Conservation (phyloP, 2,888 invertebrate genomes). For the Erpobdella octoculata region DNA sequence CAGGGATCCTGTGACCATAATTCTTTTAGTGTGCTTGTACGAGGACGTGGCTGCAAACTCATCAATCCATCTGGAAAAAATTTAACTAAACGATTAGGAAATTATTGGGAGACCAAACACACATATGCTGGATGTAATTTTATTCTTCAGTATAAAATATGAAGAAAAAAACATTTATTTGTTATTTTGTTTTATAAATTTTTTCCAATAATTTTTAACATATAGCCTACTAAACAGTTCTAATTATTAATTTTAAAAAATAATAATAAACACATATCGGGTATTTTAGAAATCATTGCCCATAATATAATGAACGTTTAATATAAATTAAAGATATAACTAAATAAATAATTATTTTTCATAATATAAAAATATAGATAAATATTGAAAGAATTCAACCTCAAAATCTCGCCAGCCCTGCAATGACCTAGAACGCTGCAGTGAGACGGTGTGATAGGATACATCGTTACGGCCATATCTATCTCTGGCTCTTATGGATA, state of each 20-base stretch:
- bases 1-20: conserved; percentile 6
- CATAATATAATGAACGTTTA: not conserved
- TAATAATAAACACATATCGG: no score
- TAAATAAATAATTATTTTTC: not conserved
- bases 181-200: no score
- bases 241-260: no score
- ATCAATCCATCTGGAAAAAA: conserved; percentile 14
- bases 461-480: conserved; percentile 2
- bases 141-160: not conserved
- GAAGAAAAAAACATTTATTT: not conserved
- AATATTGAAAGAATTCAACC: not conserved
- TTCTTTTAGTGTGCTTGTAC: not conserved
- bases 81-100: not conserved
- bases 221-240: no score
- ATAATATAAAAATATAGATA: not conserved
- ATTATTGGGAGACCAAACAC: not conserved
- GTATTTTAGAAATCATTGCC: no score
- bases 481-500: no score
- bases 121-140: not conserved
- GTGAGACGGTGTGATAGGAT: conserved; percentile 2
- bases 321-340: not conserved
- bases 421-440: conserved; percentile 6
- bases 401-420: conserved; percentile 10
- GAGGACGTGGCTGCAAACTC: not conserved
- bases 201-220: no score